Evolutionary conservation across 2,888 invertebrate species (phyloP).

Genomic region (Cryptus armator): DNA sequence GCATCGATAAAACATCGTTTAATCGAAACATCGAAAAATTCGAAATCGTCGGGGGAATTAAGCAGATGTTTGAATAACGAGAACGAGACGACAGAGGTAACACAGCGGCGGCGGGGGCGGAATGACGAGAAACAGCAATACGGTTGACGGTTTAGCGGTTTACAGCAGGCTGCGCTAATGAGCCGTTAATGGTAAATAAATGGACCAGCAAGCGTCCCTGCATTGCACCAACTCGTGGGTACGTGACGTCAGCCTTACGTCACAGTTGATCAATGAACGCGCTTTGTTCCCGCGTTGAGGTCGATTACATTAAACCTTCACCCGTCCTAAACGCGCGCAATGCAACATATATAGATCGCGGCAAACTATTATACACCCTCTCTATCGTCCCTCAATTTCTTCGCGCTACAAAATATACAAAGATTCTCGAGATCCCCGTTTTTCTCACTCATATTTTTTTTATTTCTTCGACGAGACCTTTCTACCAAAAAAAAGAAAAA

Average conservation of each 20-base stretch:
- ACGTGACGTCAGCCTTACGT: slow-evolving; percentile 78
- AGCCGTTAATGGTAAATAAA: slow-evolving; percentile 83
- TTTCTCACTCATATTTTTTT: slow-evolving; percentile 4
- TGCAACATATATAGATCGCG: not conserved
- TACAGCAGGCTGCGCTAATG: slow-evolving; percentile 76
- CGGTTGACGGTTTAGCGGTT: slow-evolving; percentile 37
- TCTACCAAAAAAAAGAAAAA: not conserved
- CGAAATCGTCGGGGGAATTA: not conserved
- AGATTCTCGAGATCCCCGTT: not conserved
- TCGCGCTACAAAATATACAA: not conserved
- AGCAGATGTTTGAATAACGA: slow-evolving; percentile 8
- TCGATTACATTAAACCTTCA: slow-evolving; percentile 74
- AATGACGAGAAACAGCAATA: not conserved
- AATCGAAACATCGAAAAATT: no score
- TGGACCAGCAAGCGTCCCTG: slow-evolving; percentile 78
- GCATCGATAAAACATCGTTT: no score
- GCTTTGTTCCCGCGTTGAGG: slow-evolving; percentile 78
- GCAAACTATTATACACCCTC: not conserved
- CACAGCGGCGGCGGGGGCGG: slow-evolving; percentile 11
- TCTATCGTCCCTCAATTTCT: not conserved
- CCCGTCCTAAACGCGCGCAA: not conserved
- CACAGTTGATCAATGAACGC: slow-evolving; percentile 81
- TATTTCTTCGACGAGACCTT: not conserved
- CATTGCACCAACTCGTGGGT: slow-evolving; percentile 76
- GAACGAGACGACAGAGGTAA: not conserved